phyloP scores from a whole-genome alignment of 2,888 invertebrate species.

The Nasonovia ribisnigri region DNA sequence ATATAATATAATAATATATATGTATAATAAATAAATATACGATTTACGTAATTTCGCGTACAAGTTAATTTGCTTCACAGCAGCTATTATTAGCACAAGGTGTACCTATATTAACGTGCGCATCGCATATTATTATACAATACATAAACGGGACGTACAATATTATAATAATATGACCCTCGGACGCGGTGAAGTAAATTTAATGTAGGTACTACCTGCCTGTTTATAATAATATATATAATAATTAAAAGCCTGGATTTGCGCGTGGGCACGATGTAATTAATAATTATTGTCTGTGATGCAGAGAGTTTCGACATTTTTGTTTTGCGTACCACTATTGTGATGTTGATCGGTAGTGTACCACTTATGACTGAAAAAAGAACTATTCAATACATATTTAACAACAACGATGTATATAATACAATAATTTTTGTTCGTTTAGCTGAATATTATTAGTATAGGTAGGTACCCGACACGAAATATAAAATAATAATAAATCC shows the following conservation, averaged over 20 bases:
- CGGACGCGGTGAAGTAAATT: neutral
- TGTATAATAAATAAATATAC: neutral
- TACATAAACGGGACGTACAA: slow-evolving; percentile 21
- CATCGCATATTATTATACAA: neutral
- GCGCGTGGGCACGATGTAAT: neutral
- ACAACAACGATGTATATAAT: too few relatives aligned
- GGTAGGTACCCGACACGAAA: too few relatives aligned
- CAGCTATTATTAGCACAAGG: slow-evolving; percentile 52
- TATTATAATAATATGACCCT: slow-evolving; percentile 40
- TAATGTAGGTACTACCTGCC: neutral
- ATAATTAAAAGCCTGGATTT: neutral
- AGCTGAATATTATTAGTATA: too few relatives aligned
- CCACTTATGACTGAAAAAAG: too few relatives aligned
- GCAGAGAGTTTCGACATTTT: too few relatives aligned
- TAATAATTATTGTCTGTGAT: too few relatives aligned
- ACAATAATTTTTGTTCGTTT: too few relatives aligned
- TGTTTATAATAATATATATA: neutral
- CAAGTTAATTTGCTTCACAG: slow-evolving; percentile 44
- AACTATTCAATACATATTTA: too few relatives aligned
- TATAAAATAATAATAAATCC: too few relatives aligned
- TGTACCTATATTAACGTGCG: neutral
- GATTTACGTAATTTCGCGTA: slow-evolving; percentile 53
- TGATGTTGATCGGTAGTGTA: too few relatives aligned
- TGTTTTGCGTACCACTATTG: too few relatives aligned
- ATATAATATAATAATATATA: too few relatives aligned